Conservation (phyloP, 2,113 vertebrate species). For the Sialia sialis region DNA sequence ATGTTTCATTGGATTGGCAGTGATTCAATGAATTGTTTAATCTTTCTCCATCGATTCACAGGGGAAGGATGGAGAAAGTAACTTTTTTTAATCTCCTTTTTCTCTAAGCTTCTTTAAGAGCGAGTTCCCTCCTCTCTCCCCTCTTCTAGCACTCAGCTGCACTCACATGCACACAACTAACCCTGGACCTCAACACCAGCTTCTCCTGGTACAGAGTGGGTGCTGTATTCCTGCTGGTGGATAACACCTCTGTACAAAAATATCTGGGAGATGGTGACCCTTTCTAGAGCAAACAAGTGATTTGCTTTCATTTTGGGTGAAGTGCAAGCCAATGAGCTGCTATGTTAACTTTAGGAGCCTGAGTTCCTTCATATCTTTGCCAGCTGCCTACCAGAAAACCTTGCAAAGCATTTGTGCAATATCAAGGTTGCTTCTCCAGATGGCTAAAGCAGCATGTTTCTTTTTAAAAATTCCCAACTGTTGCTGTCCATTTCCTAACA, state of each 20-base stretch:
- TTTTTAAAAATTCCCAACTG: not conserved
- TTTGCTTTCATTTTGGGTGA: slow-evolving; percentile 1
- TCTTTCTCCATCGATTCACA: slow-evolving; percentile 14
- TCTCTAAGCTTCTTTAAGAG: not conserved
- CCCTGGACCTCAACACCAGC: not conserved
- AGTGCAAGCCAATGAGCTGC: not conserved
- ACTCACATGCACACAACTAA: not conserved
- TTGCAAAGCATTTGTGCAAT: not conserved
- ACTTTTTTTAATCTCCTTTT: not conserved
- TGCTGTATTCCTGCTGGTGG: not conserved
- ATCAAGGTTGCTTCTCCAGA: not conserved
- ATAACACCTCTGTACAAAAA: not conserved
- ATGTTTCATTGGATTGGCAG: slow-evolving; percentile 4
- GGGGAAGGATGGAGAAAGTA: not conserved
- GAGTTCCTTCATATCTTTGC: not conserved
- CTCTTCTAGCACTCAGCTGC: not conserved
- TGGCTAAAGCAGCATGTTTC: not conserved
- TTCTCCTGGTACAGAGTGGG: not conserved
- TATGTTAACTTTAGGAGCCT: not conserved
- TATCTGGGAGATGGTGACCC: not conserved
- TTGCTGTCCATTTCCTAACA: slow-evolving; percentile 2
- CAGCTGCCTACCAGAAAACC: not conserved
- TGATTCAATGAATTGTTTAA: slow-evolving; percentile 50
- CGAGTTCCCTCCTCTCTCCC: not conserved
- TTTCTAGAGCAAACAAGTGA: not conserved